These are phyloP conservation scores for Mythimna lalbum DNA, from an alignment of 2,888 invertebrate species.

Conservation along the genomic window DNA sequence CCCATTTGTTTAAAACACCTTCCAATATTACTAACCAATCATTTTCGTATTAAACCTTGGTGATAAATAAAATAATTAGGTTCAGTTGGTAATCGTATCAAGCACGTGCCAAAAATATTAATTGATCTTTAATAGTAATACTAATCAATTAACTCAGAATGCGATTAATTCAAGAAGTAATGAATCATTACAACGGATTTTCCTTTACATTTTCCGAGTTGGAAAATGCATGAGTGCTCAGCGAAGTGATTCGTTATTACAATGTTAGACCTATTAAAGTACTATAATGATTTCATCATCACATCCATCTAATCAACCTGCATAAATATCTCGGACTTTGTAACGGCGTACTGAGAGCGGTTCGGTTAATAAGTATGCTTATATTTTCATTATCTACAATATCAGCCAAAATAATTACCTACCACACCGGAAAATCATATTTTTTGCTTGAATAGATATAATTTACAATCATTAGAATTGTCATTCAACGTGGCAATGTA, in stretches of 20 bases:
- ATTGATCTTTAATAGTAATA: conserved; percentile 26
- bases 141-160: neutral
- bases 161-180: conserved; percentile 13
- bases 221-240: conserved; percentile 10
- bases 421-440: too few species aligned
- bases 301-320: neutral
- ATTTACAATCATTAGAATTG: too few species aligned
- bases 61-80: conserved; percentile 17
- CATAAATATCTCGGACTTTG: neutral
- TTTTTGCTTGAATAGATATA: too few species aligned
- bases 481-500: too few species aligned
- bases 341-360: neutral
- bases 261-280: conserved; percentile 11
- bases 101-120: conserved; percentile 31
- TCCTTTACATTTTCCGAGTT: conserved; percentile 24
- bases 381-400: too few species aligned
- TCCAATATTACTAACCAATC: conserved; percentile 9
- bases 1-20: conserved; percentile 17
- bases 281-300: conserved; percentile 5
- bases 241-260: conserved; percentile 1
- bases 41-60: conserved; percentile 18
- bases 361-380: neutral
- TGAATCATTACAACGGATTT: conserved; percentile 10
- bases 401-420: too few species aligned
- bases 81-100: conserved; percentile 16